Base-by-base conservation (phyloP, 2,797 vertebrate species). In the Trachops cirrhosus region DNA sequence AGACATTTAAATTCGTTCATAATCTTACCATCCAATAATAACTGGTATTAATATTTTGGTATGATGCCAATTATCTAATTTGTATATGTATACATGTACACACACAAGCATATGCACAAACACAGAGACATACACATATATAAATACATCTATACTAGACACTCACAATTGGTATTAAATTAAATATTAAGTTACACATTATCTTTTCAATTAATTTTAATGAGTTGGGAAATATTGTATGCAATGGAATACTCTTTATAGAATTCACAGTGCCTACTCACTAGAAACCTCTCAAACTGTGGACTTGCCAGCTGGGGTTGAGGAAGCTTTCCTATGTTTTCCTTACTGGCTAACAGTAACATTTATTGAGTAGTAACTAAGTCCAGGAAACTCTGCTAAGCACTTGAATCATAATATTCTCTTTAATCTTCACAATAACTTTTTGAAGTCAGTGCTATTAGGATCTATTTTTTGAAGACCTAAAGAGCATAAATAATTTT, bases 21-120 rank as follows among this genome's bases (percentile, higher is more conserved):
- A 73, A 68, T 46, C 29, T 62, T 88, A 59, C 21, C 15, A 52
- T 54, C 9, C 0, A n/a, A 15, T 83, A 77, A 89, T 88, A 78
- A 68, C 34, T 91, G 19, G 29, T 79, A 75, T 85, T 86, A 78
- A 64, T 75, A 68, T 46, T 86, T 93, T 97, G 59, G 6, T 93
- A 14, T 87, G 41, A 92, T 37, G 82, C 19, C 12, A 50, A 3
- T 52, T 4, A 59, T 46, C 29, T 89, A 67, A 84, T 86, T 91
- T 52, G 26, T 64, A 18, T 89, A 50, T 48, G 2, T 52, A 22
- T n/a, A 19, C 3, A 75, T 62, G 1, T 24, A 62, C 3, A 54
- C 26, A 39, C 7, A 83, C 21, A 74, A 70, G 21, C 54, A 62
- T 5, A 91, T 32, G 9, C 79, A 82, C 44, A 88, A 67, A 94